phyloP scores from a whole-genome alignment of 2,113 vertebrate species.

The Anseranas semipalmata region DNA sequence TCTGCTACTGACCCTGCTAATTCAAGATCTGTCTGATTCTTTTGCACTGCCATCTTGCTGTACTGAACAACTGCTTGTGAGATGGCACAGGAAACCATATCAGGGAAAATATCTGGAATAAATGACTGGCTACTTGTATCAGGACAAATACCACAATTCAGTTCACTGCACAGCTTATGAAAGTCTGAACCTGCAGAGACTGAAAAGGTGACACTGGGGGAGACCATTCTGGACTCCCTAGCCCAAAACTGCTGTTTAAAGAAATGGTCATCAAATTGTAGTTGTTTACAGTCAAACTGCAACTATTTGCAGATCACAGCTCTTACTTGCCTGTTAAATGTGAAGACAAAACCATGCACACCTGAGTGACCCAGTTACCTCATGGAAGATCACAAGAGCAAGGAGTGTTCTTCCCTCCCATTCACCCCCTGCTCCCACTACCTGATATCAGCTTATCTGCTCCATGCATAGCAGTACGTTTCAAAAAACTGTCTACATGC shows the following conservation, averaged over 20 bases:
- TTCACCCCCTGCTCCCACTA: too few relatives aligned
- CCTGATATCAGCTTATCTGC: background rate
- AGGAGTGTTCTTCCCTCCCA: background rate
- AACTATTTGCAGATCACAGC: background rate
- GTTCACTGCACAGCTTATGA: background rate
- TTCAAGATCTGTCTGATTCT: background rate
- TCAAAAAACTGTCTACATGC: background rate
- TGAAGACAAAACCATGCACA: background rate
- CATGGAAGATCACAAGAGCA: background rate
- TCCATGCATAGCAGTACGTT: background rate
- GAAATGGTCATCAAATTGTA: background rate
- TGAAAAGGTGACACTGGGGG: background rate
- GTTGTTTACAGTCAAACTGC: background rate
- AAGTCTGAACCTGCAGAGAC: background rate
- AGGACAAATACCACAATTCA: background rate
- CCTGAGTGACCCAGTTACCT: background rate
- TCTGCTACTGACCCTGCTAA: background rate
- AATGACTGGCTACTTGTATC: background rate
- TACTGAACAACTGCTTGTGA: background rate
- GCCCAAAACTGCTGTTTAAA: background rate
- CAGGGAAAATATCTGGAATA: background rate
- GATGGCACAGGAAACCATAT: background rate
- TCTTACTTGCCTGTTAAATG: background rate
- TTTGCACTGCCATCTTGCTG: background rate
- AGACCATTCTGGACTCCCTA: background rate